These are phyloP conservation scores for Spondyliosoma cantharus DNA, from an alignment of 2,797 vertebrate genomes.

Conservation along the genomic window DNA sequence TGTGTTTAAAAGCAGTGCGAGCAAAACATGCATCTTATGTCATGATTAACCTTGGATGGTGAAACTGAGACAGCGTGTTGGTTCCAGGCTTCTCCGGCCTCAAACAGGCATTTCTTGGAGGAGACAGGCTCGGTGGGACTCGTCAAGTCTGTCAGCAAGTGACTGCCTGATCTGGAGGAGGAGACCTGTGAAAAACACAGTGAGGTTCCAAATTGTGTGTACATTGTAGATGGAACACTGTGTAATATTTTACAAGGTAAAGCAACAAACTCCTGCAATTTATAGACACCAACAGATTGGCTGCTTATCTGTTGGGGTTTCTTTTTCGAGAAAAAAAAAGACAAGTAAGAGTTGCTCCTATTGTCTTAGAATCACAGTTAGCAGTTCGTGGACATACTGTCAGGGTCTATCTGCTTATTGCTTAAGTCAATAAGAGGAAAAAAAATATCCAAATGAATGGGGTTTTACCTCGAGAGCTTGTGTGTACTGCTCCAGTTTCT, in stretches of 20 bases:
- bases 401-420: background rate
- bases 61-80: slow-evolving; percentile 72
- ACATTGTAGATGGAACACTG: too few species aligned
- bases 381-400: too few species aligned
- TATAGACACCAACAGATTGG: background rate
- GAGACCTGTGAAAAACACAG: slow-evolving; percentile 79
- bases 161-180: slow-evolving; percentile 78
- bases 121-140: slow-evolving; percentile 84
- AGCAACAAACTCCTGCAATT: background rate
- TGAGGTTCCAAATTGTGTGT: background rate
- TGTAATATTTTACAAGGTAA: background rate
- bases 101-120: slow-evolving; percentile 90
- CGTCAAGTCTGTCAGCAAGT: slow-evolving; percentile 84
- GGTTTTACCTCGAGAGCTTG: slow-evolving; percentile 90
- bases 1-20: too few species aligned
- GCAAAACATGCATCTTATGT: too few species aligned
- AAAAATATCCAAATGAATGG: background rate
- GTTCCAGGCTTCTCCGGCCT: slow-evolving; percentile 87
- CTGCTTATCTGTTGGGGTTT: background rate
- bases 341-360: background rate
- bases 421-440: background rate
- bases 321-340: background rate
- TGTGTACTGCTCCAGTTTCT: slow-evolving; percentile 91
- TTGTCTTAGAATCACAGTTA: background rate
- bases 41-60: slow-evolving; percentile 83